These are phyloP conservation scores for Heliangelus exortis DNA, from an alignment of 2,797 vertebrate genomes.

Conservation along the genomic window DNA sequence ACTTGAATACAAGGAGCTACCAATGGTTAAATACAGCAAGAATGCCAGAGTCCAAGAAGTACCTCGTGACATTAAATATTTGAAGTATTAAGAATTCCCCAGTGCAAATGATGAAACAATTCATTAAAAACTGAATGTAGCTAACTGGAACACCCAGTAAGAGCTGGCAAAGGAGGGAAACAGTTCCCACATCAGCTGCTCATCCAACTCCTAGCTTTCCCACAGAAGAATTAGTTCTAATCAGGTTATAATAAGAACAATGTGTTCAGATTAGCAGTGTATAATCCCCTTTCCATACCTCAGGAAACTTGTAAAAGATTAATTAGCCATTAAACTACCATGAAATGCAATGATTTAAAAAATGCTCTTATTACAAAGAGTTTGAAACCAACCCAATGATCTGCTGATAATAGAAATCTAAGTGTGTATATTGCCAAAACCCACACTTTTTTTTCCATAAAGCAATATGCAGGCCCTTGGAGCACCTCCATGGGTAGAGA, in stretches of 20 bases:
- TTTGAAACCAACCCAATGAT: background rate
- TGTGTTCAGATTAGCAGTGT: constrained; percentile 62
- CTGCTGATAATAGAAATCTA: background rate
- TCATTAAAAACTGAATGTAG: constrained; percentile 57
- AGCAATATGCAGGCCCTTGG: background rate
- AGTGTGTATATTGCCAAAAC: background rate
- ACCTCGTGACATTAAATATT: constrained; percentile 64
- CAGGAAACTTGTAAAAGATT: constrained; percentile 59
- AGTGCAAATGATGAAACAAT: constrained; percentile 66
- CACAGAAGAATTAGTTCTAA: constrained; percentile 58
- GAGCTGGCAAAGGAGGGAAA: constrained; percentile 31
- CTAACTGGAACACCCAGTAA: constrained; percentile 66
- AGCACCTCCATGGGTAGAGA: background rate
- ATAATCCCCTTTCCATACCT: constrained; percentile 60
- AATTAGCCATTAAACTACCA: constrained; percentile 56
- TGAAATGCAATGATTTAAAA: constrained; percentile 19
- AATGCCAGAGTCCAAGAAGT: constrained; percentile 50
- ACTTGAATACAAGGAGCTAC: background rate
- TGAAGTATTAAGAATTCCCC: constrained; percentile 62
- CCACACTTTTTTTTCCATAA: background rate
- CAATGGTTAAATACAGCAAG: constrained; percentile 10
- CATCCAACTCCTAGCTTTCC: constrained; percentile 38
- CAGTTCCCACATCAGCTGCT: constrained; percentile 50
- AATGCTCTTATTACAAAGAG: background rate
- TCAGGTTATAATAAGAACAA: constrained; percentile 67